Evolutionary conservation across 2,888 invertebrate genomes (phyloP), one percentile per base, ranked within the genome.

Genomic region (Germaria angustata): DNA sequence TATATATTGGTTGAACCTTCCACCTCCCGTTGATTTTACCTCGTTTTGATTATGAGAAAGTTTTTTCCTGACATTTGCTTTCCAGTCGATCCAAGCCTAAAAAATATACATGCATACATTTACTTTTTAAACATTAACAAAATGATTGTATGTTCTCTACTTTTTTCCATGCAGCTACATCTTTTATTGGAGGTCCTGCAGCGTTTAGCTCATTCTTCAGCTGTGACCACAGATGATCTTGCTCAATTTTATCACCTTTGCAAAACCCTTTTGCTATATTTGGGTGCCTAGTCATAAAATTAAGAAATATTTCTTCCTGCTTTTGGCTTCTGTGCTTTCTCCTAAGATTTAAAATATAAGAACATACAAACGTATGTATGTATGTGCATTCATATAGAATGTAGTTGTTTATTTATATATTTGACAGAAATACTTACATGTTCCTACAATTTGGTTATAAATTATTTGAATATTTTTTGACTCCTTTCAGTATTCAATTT

Each of bases 241-340:
- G 73, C n/a, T 85, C 86, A 34, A 85, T 53, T 69, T 86, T 86
- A 59, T 87, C 85, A 0, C 87, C 87, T 51, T 86, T 87, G 1
- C 81, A 80, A 59, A 85, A 86, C 32, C 84, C 87, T 28, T 85
- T 87, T n/a, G 87, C 86, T 51, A 87, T 85, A 5, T 86, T 80
- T 4, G 86, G 86, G 80, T 87, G 86, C 8, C 84, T 69, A 15
- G 87, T 87, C 87, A 87, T 87, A 34, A 87, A 87, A 2, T 86
- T 84, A 11, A 87, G 83, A 8, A 87, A 85, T 15, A 87, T 87
- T 0, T 87, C 86, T 80, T 87, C 86, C 51, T 87, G 87, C 6
- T 28, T 28, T 28, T 28, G 28, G 28, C 28, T 28, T 28, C 87
- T 84, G 59, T 87, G 87, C 7, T 87, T 87, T 11, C 87, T 87